A percentile compares a stretch with the other conserved stretches of the same genome.
phyloP scores from a whole-genome alignment of 1,140 invertebrate species.

The Venustaconcha ellipsiformis region DNA sequence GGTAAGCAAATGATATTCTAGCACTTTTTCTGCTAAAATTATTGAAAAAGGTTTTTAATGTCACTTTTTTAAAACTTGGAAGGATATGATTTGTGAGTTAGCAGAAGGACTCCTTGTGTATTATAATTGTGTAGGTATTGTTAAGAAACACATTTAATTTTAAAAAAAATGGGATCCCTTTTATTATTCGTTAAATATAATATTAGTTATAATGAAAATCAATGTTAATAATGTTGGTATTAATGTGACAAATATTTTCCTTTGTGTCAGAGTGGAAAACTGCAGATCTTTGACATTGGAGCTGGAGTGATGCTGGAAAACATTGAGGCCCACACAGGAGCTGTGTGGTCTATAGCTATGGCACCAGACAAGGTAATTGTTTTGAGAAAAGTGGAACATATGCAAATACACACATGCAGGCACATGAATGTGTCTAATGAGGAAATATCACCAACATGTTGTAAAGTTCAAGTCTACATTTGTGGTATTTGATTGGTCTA shows the following conservation, averaged over 20 bases:
- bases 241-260: neutral
- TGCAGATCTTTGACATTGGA: conserved; percentile 90
- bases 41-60: too few species aligned
- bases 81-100: neutral
- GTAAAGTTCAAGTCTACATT: too few species aligned
- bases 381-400: neutral
- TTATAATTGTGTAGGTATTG: neutral
- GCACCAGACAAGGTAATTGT: conserved; percentile 68
- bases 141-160: neutral
- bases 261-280: conserved; percentile 76
- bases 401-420: too few species aligned
- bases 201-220: too few species aligned
- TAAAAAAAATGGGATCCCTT: too few species aligned
- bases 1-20: too few species aligned
- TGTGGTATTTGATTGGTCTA: too few species aligned
- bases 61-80: too few species aligned
- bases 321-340: conserved; percentile 80
- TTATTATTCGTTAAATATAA: too few species aligned
- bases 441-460: too few species aligned
- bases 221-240: neutral
- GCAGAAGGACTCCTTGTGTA: neutral
- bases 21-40: too few species aligned
- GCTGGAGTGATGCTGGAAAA: conserved; percentile 77
- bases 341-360: conserved; percentile 83
- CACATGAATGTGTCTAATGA: too few species aligned